Percentiles rank a stretch among this genome's conserved stretches.
phyloP scores from a whole-genome alignment of 2,113 vertebrate species.

The Hydropotes inermis region DNA sequence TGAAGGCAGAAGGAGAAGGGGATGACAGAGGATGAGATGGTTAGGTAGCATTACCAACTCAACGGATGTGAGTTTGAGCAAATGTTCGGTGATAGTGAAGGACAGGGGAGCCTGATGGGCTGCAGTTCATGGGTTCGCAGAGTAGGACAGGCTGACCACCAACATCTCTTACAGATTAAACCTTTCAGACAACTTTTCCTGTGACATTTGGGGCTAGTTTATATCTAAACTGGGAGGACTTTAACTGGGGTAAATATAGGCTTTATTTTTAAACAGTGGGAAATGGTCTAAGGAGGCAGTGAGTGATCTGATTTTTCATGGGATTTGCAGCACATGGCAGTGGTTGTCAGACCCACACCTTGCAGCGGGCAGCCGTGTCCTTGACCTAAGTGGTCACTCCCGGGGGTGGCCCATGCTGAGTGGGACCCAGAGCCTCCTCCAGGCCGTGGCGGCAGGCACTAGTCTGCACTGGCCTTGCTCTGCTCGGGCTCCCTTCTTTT shows the following conservation, averaged over 20 bases:
- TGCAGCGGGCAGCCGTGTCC: neutral
- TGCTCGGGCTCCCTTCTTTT: too few species aligned
- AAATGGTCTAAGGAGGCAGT: neutral
- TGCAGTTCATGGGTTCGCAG: neutral
- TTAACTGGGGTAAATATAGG: neutral
- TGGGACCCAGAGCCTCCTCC: neutral
- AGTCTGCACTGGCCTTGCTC: neutral
- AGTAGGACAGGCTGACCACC: neutral
- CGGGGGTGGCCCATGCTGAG: fast-evolving
- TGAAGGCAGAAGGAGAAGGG: neutral
- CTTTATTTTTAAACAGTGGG: neutral
- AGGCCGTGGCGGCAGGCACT: fast-evolving
- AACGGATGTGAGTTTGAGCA: neutral
- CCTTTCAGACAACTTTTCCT: neutral
- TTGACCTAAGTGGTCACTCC: too few species aligned
- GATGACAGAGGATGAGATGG: neutral
- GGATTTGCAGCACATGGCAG: neutral
- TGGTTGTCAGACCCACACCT: neutral
- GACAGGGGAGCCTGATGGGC: neutral
- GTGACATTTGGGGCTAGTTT: neutral
- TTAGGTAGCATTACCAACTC: neutral
- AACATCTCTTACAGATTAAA: neutral
- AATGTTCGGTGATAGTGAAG: neutral
- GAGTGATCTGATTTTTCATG: neutral
- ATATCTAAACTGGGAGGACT: neutral